phyloP scores from a whole-genome alignment of 2,888 invertebrate genomes.

The Conus canariensis region DNA sequence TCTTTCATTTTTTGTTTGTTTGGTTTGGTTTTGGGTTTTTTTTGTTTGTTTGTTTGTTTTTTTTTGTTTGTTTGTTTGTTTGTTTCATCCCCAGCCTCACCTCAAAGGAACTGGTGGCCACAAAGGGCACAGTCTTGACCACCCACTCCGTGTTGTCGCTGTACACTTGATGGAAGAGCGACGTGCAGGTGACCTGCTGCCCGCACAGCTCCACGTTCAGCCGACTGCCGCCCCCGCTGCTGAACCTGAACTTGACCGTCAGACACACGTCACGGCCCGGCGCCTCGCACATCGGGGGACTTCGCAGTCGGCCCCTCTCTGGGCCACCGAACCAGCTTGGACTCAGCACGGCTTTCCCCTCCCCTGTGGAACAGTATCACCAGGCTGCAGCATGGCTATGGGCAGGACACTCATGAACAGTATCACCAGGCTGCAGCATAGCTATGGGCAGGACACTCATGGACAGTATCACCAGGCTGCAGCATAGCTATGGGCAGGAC shows the following conservation, averaged over 20 bases:
- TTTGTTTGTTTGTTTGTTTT: no score
- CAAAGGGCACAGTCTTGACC: background rate
- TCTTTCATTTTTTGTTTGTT: no score
- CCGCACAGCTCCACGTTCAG: background rate
- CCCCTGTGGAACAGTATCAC: background rate
- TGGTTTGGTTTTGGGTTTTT: no score
- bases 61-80: no score
- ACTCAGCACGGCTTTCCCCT: background rate
- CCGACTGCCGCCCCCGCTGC: background rate
- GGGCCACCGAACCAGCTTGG: background rate
- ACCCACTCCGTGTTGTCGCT: background rate
- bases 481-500: no score
- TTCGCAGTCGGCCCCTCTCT: conserved; percentile 4
- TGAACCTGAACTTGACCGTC: background rate
- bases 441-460: no score
- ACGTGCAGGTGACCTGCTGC: background rate
- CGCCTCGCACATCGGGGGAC: background rate
- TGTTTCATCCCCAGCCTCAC: background rate
- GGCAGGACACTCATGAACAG: no score
- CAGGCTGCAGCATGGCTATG: background rate
- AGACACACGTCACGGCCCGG: background rate
- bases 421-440: no score
- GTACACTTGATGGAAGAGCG: background rate
- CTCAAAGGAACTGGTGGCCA: background rate
- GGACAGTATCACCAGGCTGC: no score